Evolutionary conservation across 1,140 invertebrate genomes (phyloP).

Genomic region (Subanguina moxae): DNA sequence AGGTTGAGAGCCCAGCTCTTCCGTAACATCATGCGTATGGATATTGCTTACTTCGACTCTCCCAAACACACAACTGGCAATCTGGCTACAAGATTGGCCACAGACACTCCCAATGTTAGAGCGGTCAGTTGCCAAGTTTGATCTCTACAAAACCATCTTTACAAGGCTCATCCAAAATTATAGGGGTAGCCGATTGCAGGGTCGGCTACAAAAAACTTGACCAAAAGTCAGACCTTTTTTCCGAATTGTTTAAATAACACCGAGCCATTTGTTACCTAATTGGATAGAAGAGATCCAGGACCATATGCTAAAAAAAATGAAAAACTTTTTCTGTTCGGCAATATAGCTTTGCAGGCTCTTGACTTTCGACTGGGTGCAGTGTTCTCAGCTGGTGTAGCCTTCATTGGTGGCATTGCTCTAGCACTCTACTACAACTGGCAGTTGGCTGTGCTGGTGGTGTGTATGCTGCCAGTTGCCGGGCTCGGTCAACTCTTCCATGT

Average conservation of each 20-base stretch:
- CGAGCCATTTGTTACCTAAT: conserved; percentile 2
- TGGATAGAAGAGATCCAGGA: no score
- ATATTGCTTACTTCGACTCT: conserved; percentile 64
- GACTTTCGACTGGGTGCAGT: conserved; percentile 60
- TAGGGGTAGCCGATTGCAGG: no score
- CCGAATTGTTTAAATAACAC: no score
- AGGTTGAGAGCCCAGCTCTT: conserved; percentile 61
- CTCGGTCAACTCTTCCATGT: conserved; percentile 43
- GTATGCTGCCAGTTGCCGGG: conserved; percentile 60
- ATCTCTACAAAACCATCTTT: no score
- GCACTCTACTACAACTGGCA: conserved; percentile 62
- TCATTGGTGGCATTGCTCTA: conserved; percentile 58
- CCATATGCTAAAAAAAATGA: background rate
- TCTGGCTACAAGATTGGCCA: conserved; percentile 63
- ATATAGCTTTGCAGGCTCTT: conserved; percentile 59
- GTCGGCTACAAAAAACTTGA: no score
- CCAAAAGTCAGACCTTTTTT: no score
- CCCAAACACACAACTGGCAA: conserved; percentile 62
- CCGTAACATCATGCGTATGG: conserved; percentile 61
- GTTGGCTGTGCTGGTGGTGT: conserved; percentile 55
- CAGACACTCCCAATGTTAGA: conserved; percentile 63
- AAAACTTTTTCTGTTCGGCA: background rate
- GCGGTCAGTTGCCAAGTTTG: conserved; percentile 37
- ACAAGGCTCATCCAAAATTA: no score
- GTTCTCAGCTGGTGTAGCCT: conserved; percentile 60